Conservation (phyloP, 1,140 invertebrate genomes). For the Euura saliciscinereae region DNA sequence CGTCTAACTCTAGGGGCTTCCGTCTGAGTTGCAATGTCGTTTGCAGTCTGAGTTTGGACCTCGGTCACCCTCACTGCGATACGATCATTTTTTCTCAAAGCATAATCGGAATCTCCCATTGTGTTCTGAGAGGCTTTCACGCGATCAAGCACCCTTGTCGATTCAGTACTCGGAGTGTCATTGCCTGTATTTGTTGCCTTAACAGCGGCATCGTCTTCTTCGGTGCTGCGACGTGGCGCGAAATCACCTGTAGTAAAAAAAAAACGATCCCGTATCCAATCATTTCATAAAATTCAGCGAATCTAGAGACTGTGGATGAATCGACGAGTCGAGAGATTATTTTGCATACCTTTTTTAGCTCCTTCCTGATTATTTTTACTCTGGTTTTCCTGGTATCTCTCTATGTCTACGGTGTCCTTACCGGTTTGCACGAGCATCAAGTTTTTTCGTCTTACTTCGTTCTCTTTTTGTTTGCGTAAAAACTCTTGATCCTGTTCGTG, state of each 20-base stretch:
- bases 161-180: neutral
- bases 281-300: neutral
- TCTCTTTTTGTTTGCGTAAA: constrained; percentile 34
- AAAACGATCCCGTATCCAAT: neutral
- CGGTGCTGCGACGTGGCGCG: neutral
- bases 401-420: constrained; percentile 15
- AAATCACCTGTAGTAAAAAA: neutral
- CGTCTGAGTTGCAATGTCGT: constrained; percentile 58
- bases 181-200: neutral
- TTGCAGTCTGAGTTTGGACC: constrained; percentile 57
- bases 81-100: neutral
- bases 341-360: neutral
- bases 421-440: constrained; percentile 24
- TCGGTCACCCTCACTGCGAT: constrained; percentile 44
- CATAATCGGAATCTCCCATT: neutral
- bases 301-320: neutral
- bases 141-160: neutral
- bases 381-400: neutral
- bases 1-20: constrained; percentile 26
- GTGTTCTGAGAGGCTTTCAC: neutral
- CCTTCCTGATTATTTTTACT: neutral
- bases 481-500: constrained; percentile 39
- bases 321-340: neutral
- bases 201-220: neutral
- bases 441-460: constrained; percentile 32